Evolutionary conservation across 2,113 vertebrate genomes (phyloP), one percentile per base, ranked within the genome.

Genomic region (Microcebus ravelobensis): DNA sequence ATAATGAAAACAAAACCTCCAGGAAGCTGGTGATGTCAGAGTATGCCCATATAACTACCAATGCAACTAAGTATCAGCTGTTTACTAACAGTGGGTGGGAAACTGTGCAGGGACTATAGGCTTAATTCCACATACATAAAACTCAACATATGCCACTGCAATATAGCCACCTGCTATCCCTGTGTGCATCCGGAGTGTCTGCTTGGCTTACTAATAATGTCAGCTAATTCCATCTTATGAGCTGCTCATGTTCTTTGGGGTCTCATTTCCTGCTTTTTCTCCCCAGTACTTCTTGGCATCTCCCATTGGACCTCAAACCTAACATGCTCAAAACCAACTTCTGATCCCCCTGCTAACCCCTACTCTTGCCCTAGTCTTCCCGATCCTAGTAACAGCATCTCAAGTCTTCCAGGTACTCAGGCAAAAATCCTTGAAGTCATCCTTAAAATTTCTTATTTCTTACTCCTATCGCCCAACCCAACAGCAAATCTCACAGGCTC

Each of bases 111-210:
- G 5, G 31, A 11, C 20, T 12, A 4, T 0, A 15, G 61, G 25
- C 0, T 17, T 10, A 3, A 5, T 14, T 48, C 65, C 61, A 8
- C 0, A 34, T 3, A 42, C 5, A 5, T 2, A 11, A 1, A 45
- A 59, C 52, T 27, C 39, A 7, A 34, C 50, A 14, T 23, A 0
- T 3, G 9, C 59, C 59, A 61, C 59, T 61, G 55, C 55, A 57
- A 6, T 57, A 7, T 3, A 1, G 57, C n/a, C 42, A 2, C 45
- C 7, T 20, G n/a, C n/a, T 2, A 39, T 13, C 21, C 52, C 79
- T 11, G 57, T 9, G 2, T 5, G 36, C 34, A 4, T 4, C 8
- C 10, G 0, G 25, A 42, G 34, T 2, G 29, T 8, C 5, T 0
- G 2, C 3, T 20, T 13, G 3, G 18, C 36, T n/a, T 21, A 2